phyloP scores from a whole-genome alignment of 2,797 vertebrate genomes.

The Cirrhinus molitorella region DNA sequence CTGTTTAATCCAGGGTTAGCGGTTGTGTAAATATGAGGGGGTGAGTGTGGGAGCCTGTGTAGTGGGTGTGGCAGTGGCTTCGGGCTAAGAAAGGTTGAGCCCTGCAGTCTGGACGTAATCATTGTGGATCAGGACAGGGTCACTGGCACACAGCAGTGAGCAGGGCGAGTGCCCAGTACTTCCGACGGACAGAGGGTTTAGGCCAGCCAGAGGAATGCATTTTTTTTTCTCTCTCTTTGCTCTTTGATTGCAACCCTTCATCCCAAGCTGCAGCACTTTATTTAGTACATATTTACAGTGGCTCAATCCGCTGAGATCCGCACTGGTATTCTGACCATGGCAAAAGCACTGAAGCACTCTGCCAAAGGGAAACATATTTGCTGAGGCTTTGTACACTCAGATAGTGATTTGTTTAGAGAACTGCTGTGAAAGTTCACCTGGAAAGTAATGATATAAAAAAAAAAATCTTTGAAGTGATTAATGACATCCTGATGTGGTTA shows the following conservation, averaged over 20 bases:
- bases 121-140: constrained; percentile 40
- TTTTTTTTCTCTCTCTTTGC: constrained; percentile 44
- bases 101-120: constrained; percentile 49
- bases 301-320: constrained; percentile 44
- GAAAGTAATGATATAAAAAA: neutral
- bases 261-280: constrained; percentile 44
- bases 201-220: constrained; percentile 58
- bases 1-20: constrained; percentile 74
- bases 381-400: constrained; percentile 18
- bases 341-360: constrained; percentile 28
- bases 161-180: constrained; percentile 40
- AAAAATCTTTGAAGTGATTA: neutral
- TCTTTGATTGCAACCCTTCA: constrained; percentile 45
- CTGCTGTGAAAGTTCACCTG: constrained; percentile 8
- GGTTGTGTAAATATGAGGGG: constrained; percentile 74
- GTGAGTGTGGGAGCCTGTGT: constrained; percentile 71
- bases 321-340: constrained; percentile 46
- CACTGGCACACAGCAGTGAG: constrained; percentile 38
- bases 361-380: constrained; percentile 38
- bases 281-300: constrained; percentile 62
- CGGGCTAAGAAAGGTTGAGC: constrained; percentile 60
- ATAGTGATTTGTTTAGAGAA: constrained; percentile 38
- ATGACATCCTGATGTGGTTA: constrained; percentile 18
- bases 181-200: constrained; percentile 42
- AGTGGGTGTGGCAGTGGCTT: constrained; percentile 63